Evolutionary conservation across 2,888 invertebrate species (phyloP), one percentile per base, ranked within the genome.

Genomic region (Linnaemya tessellans): DNA sequence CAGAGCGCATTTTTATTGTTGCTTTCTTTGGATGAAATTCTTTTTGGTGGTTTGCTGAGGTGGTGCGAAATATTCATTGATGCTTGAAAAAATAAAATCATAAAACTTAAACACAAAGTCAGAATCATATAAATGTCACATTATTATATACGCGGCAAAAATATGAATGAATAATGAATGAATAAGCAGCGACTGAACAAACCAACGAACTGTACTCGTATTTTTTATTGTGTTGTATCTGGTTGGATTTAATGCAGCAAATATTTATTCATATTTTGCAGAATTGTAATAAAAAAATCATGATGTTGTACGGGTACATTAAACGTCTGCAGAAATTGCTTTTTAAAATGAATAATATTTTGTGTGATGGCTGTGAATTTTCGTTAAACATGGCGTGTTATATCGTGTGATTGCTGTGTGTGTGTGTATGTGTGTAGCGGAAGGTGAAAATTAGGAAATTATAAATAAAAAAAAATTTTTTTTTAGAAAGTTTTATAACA

Each of bases 381-480:
- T 35, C 22, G 8, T 11, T 35, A 20, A 30, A 18, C 13, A 46
- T 49, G 49, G 46, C 41, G 46, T 43, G n/a, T 35, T 4, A 58
- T 43, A 25, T 15, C 18, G n/a, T 15, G 35, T 51, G 35, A 35
- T 67, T 35, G 22, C 13, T 46, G 71, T 67, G 30, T 30, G 30
- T 30, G 30, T 30, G 30, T 30, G 30, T n/a, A n/a, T 30, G 30
- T 30, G 43, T 54, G 4, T 15, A 83, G 84, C 84, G 80, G 80
- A 84, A 84, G 75, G 65, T 74, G 60, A 71, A 75, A 80, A 80
- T 84, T 84, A 84, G 75, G 79, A 79, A 80, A 80, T 84, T 78
- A 78, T 46, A 56, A 74, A 41, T 18, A 43, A 62, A 49, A 10
- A n/a, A 11, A 5, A 30, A 3, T 30, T 2, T 22, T 9, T 38